Evolutionary conservation across 2,797 vertebrate species (phyloP), one percentile per base, ranked within the genome.

Genomic region (Sebastes hopkinsi): DNA sequence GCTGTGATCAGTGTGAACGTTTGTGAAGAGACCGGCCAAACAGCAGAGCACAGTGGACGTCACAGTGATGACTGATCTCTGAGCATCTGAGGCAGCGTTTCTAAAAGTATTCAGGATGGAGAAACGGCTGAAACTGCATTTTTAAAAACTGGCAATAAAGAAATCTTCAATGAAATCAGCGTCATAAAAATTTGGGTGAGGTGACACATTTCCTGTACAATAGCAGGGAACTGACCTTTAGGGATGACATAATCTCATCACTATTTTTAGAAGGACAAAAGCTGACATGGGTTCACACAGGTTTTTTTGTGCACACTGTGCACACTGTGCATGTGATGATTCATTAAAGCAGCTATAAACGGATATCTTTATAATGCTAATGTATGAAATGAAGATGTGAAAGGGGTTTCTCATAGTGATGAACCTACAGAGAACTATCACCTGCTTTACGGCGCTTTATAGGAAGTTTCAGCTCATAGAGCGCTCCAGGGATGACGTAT

Each of bases 31-130:
- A 30, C 29, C 29, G 29, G 29, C 29, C 29, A 42, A 42, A 73
- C 1, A 46, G 75, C 56, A 6, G 72, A 87, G 79, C 86, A 76
- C 84, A 84, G 81, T 7, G 58, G 71, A n/a, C 3, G 36, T 60
- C 42, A 16, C 75, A 58, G 59, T 4, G 54, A 80, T 58, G 81
- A 83, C 75, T 10, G 34, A 80, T 29, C 38, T 67, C 23, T 18
- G 42, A 71, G 25, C 13, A 16, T 12, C 71, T 56, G 0, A 62
- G 14, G 34, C 64, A 75, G 76, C 70, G 1, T 32, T 80, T 85
- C 77, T 82, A 52, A 50, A 67, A 68, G 66, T 46, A 59, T 32
- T 54, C 22, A 75, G 58, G 74, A 79, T 27, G 18, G 16, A 80
- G 7, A 75, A 77, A 70, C 11, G 32, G 76, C 88, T 75, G 59